A percentile compares a stretch with the other conserved stretches of the same genome.
phyloP scores from a whole-genome alignment of 2,113 vertebrate genomes.

The Verasper variegatus region DNA sequence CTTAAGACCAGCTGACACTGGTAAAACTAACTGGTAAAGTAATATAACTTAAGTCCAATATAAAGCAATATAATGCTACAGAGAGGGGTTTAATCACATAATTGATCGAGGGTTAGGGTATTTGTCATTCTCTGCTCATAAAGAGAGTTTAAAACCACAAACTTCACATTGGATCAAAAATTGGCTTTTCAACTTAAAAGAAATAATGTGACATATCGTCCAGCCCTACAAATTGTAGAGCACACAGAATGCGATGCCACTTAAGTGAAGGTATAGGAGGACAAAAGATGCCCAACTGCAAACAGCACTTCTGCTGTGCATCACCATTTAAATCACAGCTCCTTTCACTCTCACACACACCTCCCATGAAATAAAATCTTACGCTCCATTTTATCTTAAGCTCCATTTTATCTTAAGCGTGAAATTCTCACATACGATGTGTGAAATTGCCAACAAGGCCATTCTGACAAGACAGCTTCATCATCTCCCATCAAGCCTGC shows the following conservation, averaged over 20 bases:
- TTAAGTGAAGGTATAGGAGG: neutral
- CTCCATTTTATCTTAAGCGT: slow-evolving; percentile 31
- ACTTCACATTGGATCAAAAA: no score
- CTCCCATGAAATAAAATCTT: slow-evolving; percentile 18
- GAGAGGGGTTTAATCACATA: no score
- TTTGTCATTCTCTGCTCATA: no score
- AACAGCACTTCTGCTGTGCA: neutral
- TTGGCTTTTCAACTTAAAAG: no score
- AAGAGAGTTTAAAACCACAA: no score
- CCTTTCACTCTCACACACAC: neutral
- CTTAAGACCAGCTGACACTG: no score
- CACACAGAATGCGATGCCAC: slow-evolving; percentile 10
- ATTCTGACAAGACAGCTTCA: slow-evolving; percentile 51
- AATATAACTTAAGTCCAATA: no score
- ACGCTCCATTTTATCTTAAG: slow-evolving; percentile 50
- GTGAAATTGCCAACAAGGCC: slow-evolving; percentile 65
- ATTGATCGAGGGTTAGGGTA: no score
- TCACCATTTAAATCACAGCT: slow-evolving; percentile 22
- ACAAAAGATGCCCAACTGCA: slow-evolving; percentile 4
- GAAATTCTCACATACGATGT: slow-evolving; percentile 49
- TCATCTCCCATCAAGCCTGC: slow-evolving; percentile 31
- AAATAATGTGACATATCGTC: no score
- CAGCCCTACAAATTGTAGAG: neutral
- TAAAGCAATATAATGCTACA: no score
- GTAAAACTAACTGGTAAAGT: neutral